Base-by-base conservation (phyloP, 2,797 vertebrate species). In the Calcarius lapponicus region DNA sequence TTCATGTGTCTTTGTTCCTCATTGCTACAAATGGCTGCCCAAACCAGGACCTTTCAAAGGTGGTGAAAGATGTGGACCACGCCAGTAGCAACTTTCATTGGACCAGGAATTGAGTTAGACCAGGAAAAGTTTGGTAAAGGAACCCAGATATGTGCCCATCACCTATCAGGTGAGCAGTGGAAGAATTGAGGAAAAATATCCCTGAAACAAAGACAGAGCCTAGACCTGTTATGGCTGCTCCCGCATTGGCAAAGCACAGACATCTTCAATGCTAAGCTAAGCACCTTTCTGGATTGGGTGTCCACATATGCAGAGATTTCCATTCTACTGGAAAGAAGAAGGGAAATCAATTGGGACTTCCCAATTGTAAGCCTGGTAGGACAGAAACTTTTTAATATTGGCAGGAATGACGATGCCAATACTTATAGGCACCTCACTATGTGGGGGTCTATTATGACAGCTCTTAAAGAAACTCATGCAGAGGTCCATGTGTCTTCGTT, bases 51-150 rank as follows among this genome's bases (percentile, higher is more conserved):
- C 10, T 51, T n/a, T n/a, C 36, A n/a, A 47, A 32, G 21, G n/a
- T 1, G 3, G 28, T 38, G 7, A 74, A 38, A 62, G 57, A 28
- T 13, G 19, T 51, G 31, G 58, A 62, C 9, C 0, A 3, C 11
- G 17, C 8, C 57, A 75, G 9, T 17, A 75, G 57, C 29, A n/a
- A 50, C 29, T 61, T 50, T 36, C 29, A 50, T 20, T n/a, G 29
- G 24, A 40, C 11, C 45, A 62, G 24, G 29, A 53, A 22, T 21
- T 2, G 2, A 11, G 29, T 36, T 32, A 19, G 24, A 21, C 8
- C 22, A 50, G 17, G 36, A n/a, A n/a, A 75, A 40, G 29, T 21
- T 61, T 21, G 11, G 18, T 22, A n/a, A 42, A 51, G 11, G 14
- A 62, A 17, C 11, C 11, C 57, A n/a, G 25, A 28, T 9, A 11